Evolutionary conservation across 2,113 vertebrate species (phyloP).

Genomic region (Tychaedon coryphoeus): DNA sequence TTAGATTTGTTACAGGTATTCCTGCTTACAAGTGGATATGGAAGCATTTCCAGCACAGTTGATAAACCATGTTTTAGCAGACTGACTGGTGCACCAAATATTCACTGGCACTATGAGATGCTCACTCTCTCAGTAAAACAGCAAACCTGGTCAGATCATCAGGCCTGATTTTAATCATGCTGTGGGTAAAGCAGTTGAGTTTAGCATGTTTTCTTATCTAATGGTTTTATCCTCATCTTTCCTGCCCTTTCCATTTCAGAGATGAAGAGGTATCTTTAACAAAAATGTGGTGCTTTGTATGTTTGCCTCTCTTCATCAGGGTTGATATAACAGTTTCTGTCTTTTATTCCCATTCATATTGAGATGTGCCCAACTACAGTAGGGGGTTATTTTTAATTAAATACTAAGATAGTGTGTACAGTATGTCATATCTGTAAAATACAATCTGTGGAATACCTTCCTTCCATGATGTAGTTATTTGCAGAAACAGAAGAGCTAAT

Average conservation of each 20-base stretch:
- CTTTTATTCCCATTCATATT: neutral
- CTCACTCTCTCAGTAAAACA: neutral
- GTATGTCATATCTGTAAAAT: neutral
- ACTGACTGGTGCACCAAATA: neutral
- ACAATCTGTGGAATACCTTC: neutral
- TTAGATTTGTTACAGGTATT: neutral
- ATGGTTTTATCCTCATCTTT: neutral
- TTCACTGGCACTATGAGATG: neutral
- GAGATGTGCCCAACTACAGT: neutral
- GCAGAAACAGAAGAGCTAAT: neutral
- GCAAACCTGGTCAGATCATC: neutral
- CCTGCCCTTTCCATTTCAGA: neutral
- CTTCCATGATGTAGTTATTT: neutral
- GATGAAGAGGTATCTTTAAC: neutral
- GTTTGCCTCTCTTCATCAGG: neutral
- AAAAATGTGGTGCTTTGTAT: neutral
- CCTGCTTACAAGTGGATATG: neutral
- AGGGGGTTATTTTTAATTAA: neutral
- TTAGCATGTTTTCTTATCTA: neutral
- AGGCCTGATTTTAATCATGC: neutral
- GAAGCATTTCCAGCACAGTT: rapidly evolving
- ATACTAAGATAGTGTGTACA: neutral
- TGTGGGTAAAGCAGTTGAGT: neutral
- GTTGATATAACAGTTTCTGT: neutral
- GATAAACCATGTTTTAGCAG: neutral